phyloP scores from a whole-genome alignment of 2,797 vertebrate species.

The Eulemur rubriventer region DNA sequence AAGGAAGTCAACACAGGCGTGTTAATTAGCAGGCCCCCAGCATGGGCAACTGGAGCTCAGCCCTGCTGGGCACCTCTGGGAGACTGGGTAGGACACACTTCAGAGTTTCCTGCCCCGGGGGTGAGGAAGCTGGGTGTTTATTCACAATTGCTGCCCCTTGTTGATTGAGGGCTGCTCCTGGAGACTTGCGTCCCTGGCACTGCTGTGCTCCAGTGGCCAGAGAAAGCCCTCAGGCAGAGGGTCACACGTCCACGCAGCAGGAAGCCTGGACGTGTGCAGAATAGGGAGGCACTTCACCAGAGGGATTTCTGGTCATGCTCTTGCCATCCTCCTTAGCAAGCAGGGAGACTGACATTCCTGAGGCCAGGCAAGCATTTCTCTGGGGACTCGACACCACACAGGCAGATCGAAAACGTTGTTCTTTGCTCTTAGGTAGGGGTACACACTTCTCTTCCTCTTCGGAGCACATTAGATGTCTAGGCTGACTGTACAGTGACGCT shows the following conservation, averaged over 20 bases:
- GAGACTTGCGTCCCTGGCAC: neutral
- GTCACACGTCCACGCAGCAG: neutral
- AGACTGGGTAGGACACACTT: neutral
- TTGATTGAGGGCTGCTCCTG: neutral
- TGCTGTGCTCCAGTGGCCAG: neutral
- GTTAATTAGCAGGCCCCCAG: neutral
- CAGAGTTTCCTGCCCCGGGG: neutral
- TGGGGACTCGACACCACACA: neutral
- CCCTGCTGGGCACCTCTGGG: neutral
- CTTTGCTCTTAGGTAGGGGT: neutral
- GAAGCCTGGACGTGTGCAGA: neutral
- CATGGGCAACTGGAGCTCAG: neutral
- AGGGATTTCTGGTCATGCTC: neutral
- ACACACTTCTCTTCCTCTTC: neutral
- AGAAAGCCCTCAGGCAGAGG: neutral
- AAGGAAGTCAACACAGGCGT: neutral
- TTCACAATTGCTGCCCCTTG: neutral
- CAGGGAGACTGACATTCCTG: neutral
- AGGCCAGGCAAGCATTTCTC: neutral
- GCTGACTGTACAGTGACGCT: fast-evolving
- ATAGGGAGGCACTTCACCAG: neutral
- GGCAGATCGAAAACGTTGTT: neutral
- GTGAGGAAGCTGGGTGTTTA: neutral
- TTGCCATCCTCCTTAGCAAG: neutral
- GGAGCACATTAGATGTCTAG: neutral